A percentile compares a stretch with the other conserved stretches of the same genome.
These are phyloP conservation scores for Zaprionus bogoriensis DNA, from an alignment of 2,888 invertebrate species.

Conservation along the genomic window DNA sequence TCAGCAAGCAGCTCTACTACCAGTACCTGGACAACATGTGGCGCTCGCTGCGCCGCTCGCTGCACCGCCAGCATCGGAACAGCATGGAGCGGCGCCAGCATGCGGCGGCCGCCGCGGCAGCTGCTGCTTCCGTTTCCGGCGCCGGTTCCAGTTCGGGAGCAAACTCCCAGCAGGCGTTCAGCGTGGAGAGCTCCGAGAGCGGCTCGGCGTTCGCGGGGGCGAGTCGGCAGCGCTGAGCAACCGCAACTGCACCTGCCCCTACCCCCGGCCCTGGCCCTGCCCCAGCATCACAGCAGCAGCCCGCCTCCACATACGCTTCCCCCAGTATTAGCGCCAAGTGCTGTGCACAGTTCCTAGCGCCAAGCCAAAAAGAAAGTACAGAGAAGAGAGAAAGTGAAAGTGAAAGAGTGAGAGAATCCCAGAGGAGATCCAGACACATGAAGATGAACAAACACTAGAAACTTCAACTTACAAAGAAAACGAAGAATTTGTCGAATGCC, in stretches of 20 bases:
- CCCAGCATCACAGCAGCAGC: too few relatives aligned
- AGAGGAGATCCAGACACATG: background rate
- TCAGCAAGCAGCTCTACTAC: conserved; percentile 67
- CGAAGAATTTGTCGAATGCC: conserved; percentile 51
- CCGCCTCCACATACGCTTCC: background rate
- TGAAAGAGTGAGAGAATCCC: background rate
- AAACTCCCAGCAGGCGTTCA: conserved; percentile 18
- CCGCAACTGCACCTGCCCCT: too few relatives aligned
- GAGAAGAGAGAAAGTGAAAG: background rate
- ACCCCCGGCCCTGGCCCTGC: too few relatives aligned
- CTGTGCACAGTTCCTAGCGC: conserved; percentile 28
- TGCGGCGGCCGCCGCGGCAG: background rate
- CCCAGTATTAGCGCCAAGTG: conserved; percentile 48
- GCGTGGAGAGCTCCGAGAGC: conserved; percentile 34
- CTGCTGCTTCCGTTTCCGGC: background rate
- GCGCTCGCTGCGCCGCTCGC: conserved; percentile 35
- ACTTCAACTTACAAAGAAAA: background rate
- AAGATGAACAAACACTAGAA: background rate
- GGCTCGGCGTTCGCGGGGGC: background rate
- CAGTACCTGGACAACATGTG: conserved; percentile 66
- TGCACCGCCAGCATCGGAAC: conserved; percentile 27
- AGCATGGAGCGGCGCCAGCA: conserved; percentile 34
- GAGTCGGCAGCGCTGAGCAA: too few relatives aligned
- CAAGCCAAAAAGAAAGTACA: conserved; percentile 8
- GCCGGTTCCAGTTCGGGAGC: background rate